Percentiles rank a stretch among this genome's conserved stretches.
Conservation (phyloP, 2,888 invertebrate species). For the Rambutsinella grinnellia region DNA sequence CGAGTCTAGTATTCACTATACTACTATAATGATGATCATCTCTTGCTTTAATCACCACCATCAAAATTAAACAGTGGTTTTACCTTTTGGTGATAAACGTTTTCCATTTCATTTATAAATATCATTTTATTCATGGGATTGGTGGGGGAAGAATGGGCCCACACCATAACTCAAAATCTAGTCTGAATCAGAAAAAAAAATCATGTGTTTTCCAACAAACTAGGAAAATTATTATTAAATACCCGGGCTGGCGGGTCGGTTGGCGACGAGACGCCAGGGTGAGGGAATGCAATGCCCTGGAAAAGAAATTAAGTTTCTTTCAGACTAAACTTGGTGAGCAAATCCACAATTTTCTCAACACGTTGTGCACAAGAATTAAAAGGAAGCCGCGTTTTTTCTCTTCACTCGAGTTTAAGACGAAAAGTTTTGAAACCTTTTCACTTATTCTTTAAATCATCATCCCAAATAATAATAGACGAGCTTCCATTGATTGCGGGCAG, state of each 20-base stretch:
- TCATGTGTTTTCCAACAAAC: neutral
- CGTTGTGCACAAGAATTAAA: neutral
- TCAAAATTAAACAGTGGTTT: neutral
- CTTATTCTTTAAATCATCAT: neutral
- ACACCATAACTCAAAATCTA: too few species aligned
- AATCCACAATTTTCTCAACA: neutral
- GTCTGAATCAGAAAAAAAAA: too few species aligned
- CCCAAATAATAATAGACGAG: neutral
- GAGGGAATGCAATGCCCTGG: neutral
- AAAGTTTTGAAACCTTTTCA: neutral
- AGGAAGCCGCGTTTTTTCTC: too few species aligned
- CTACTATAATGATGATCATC: neutral
- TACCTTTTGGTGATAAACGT: neutral
- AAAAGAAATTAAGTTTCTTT: neutral
- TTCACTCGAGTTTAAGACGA: too few species aligned
- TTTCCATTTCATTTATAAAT: neutral
- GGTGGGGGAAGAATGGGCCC: too few species aligned
- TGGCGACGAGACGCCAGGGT: constrained; percentile 28
- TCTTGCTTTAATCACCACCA: neutral
- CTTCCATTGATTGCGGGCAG: neutral
- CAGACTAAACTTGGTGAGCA: neutral
- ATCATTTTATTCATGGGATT: too few species aligned
- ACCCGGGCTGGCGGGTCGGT: constrained; percentile 18
- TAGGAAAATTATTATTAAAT: constrained; percentile 25
- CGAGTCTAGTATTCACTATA: too few species aligned